These are phyloP conservation scores for Asobara japonica DNA, from an alignment of 1,140 invertebrate species.

Conservation along the genomic window DNA sequence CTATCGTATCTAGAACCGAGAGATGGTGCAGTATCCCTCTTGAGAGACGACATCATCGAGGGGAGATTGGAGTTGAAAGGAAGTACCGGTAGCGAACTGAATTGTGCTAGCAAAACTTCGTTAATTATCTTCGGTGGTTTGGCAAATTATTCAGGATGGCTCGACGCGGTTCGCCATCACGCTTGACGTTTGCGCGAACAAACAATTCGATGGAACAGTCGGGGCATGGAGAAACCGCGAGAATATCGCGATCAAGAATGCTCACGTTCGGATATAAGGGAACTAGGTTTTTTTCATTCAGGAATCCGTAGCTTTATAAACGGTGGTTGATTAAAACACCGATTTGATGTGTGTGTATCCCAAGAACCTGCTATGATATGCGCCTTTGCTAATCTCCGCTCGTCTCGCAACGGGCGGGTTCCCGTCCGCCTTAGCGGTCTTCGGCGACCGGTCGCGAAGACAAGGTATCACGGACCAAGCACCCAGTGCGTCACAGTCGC, in stretches of 20 bases:
- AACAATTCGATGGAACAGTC: slow-evolving; percentile 38
- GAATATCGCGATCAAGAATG: background rate
- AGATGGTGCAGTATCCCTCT: background rate
- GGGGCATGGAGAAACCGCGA: background rate
- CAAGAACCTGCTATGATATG: too few species aligned
- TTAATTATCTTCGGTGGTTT: slow-evolving; percentile 58
- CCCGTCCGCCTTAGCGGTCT: too few species aligned
- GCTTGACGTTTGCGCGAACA: slow-evolving; percentile 35
- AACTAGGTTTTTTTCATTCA: background rate
- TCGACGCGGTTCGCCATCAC: slow-evolving; percentile 41
- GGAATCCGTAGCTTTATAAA: too few species aligned
- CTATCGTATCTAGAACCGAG: background rate
- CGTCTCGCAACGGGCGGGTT: too few species aligned
- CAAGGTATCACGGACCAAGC: too few species aligned
- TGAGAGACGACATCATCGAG: slow-evolving; percentile 35
- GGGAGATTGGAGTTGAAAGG: background rate
- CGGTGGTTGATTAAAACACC: too few species aligned
- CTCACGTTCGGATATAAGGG: too few species aligned
- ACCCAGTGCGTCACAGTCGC: too few species aligned
- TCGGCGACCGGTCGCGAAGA: too few species aligned
- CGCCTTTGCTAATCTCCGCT: too few species aligned
- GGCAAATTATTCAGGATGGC: slow-evolving; percentile 50
- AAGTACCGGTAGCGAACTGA: slow-evolving; percentile 35
- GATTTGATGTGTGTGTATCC: too few species aligned
- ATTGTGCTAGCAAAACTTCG: slow-evolving; percentile 62